Evolutionary conservation across 2,888 invertebrate species (phyloP).

Genomic region (Hoplodrina blanda): DNA sequence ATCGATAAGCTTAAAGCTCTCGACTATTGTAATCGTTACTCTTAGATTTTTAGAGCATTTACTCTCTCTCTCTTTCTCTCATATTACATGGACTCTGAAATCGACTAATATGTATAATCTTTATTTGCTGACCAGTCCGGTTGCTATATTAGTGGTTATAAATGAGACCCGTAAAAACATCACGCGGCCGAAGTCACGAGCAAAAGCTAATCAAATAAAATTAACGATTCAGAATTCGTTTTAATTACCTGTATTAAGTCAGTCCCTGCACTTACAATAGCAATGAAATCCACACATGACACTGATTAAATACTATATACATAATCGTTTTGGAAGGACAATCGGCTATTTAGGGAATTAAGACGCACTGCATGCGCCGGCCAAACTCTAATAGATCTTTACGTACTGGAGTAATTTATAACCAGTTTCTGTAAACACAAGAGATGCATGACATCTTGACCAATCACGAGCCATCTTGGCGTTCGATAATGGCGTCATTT

Average conservation of each 20-base stretch:
- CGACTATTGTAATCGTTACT: too few species aligned
- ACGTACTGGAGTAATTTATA: slow-evolving; percentile 56
- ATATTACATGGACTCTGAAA: too few species aligned
- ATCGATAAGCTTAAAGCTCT: too few species aligned
- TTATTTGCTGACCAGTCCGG: too few species aligned
- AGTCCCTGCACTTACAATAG: slow-evolving; percentile 27
- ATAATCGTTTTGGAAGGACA: slow-evolving; percentile 70
- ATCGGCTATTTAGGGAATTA: slow-evolving; percentile 69
- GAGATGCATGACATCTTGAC: slow-evolving; percentile 33
- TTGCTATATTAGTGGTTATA: too few species aligned
- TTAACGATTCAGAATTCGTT: neutral
- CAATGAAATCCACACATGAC: slow-evolving; percentile 47
- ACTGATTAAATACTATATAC: slow-evolving; percentile 59
- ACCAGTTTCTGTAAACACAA: slow-evolving; percentile 50
- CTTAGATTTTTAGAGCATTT: too few species aligned
- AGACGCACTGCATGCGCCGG: slow-evolving; percentile 57
- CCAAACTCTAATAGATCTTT: slow-evolving; percentile 57
- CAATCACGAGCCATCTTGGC: slow-evolving; percentile 28
- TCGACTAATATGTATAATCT: too few species aligned
- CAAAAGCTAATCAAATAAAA: slow-evolving; percentile 4
- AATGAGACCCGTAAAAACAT: too few species aligned
- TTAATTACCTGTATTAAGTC: slow-evolving; percentile 14
- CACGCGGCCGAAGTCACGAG: too few species aligned
- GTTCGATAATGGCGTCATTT: slow-evolving; percentile 14
- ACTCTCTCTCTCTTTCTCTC: too few species aligned